Evolutionary conservation across 2,888 invertebrate species (phyloP).

Genomic region (Agrotis puta): DNA sequence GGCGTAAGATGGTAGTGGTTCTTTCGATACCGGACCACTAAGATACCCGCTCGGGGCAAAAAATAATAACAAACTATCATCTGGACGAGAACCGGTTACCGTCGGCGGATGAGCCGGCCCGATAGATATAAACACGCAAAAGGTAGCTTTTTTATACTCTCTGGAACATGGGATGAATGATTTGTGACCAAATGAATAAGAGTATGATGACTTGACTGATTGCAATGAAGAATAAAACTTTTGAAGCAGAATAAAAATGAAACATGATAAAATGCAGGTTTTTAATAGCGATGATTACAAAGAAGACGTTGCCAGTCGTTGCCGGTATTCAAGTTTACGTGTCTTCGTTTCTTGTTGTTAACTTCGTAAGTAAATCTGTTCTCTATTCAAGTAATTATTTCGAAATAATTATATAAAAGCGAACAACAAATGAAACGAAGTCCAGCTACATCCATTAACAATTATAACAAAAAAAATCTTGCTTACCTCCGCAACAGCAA

Average conservation of each 20-base stretch:
- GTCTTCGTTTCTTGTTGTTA: constrained; percentile 43
- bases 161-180: constrained; percentile 59
- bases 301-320: constrained; percentile 50
- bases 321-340: constrained; percentile 48
- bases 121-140: constrained; percentile 80
- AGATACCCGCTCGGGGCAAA: constrained; percentile 76
- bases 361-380: constrained; percentile 56
- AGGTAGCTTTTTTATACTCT: constrained; percentile 75
- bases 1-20: constrained; percentile 71
- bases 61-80: constrained; percentile 88
- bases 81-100: constrained; percentile 84
- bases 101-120: constrained; percentile 78
- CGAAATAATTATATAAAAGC: constrained; percentile 46
- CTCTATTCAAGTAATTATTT: constrained; percentile 41
- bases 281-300: constrained; percentile 54
- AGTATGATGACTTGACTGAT: constrained; percentile 51
- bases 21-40: constrained; percentile 66
- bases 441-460: constrained; percentile 64
- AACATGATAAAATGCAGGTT: constrained; percentile 48
- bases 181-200: constrained; percentile 52
- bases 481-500: constrained; percentile 86
- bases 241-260: constrained; percentile 42
- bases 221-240: constrained; percentile 35
- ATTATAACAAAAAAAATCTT: constrained; percentile 78
- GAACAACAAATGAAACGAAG: constrained; percentile 56